phyloP scores from a whole-genome alignment of 2,113 vertebrate species.

The Corythornis madagascariensis region DNA sequence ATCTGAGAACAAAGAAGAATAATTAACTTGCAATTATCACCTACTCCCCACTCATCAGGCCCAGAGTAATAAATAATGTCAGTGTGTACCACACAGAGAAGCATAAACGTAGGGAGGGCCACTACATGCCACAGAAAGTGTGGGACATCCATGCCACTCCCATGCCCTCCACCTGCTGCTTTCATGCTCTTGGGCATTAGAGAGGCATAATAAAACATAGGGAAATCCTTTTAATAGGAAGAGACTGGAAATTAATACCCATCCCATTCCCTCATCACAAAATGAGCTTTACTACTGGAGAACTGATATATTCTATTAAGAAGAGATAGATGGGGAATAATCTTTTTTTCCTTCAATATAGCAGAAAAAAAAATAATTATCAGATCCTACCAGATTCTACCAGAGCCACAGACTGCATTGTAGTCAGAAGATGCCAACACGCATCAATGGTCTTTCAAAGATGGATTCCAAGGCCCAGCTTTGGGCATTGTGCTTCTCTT shows the following conservation, averaged over 20 bases:
- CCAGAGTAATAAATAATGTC: background rate
- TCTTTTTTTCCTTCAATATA: background rate
- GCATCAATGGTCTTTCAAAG: background rate
- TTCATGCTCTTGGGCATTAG: background rate
- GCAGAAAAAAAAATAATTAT: background rate
- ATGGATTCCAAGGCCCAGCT: background rate
- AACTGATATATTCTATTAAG: background rate
- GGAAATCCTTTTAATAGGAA: background rate
- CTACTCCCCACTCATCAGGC: background rate
- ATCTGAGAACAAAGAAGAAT: slow-evolving; percentile 80
- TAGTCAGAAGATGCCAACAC: background rate
- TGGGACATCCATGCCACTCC: background rate
- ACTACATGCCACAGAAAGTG: background rate
- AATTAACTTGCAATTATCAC: slow-evolving; percentile 38
- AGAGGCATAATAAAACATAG: background rate
- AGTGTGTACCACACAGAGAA: background rate
- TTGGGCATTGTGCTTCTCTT: background rate
- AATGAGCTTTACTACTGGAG: background rate
- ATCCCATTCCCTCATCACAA: background rate
- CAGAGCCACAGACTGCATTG: background rate
- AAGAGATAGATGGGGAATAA: background rate
- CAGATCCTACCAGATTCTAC: background rate
- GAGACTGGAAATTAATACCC: background rate
- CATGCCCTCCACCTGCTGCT: background rate
- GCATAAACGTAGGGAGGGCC: background rate